These are phyloP conservation scores for Acleris sparsana DNA, from an alignment of 2,888 invertebrate genomes.

Conservation along the genomic window DNA sequence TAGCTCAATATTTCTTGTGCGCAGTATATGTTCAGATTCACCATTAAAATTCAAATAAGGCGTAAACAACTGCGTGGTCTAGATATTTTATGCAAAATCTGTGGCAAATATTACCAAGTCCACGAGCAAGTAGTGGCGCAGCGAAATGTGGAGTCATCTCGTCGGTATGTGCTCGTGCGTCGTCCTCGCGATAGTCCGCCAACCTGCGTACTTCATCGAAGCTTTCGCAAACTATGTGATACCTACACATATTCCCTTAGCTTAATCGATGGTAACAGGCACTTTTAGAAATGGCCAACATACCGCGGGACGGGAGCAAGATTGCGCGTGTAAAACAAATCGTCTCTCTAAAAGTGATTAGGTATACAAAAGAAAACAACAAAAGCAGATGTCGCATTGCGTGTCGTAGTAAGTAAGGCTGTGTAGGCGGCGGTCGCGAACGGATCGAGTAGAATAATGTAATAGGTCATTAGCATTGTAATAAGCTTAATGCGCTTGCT, in stretches of 20 bases:
- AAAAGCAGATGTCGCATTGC: constrained; percentile 25
- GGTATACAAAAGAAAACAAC: constrained; percentile 20
- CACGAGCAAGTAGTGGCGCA: constrained; percentile 68
- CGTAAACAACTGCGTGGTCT: constrained; percentile 55
- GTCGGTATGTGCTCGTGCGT: constrained; percentile 47
- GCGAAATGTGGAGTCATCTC: constrained; percentile 53
- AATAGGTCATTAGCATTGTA: constrained; percentile 52
- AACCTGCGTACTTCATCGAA: constrained; percentile 47
- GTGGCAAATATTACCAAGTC: constrained; percentile 61
- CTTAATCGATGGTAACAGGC: constrained; percentile 15
- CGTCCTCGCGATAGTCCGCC: constrained; percentile 45
- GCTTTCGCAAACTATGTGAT: constrained; percentile 56
- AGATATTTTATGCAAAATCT: constrained; percentile 54
- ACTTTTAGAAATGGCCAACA: neutral
- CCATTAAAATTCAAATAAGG: constrained; percentile 44
- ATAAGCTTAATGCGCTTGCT: constrained; percentile 48
- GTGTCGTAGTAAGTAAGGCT: constrained; percentile 26
- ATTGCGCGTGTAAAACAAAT: neutral
- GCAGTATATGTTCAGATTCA: constrained; percentile 43
- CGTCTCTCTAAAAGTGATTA: neutral
- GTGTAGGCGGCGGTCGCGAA: constrained; percentile 43
- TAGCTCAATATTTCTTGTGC: constrained; percentile 45
- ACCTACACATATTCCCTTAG: constrained; percentile 28
- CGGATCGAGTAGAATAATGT: constrained; percentile 22
- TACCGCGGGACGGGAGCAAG: too few species aligned